Conservation (phyloP, 2,888 invertebrate species). For the Sceliomorpha sp. region DNA sequence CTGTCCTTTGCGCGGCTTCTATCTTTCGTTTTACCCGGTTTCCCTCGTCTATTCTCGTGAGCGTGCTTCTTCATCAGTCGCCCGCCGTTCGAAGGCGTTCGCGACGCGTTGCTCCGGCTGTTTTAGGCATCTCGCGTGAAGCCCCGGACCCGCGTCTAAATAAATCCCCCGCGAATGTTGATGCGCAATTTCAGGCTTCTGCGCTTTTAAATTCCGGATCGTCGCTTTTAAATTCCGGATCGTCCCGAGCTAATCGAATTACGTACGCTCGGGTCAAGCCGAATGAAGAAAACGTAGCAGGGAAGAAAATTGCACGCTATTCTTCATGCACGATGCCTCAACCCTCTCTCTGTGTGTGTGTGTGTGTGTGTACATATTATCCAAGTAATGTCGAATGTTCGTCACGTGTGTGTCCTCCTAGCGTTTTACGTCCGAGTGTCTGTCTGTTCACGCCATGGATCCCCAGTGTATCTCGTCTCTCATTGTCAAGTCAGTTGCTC, state of each 20-base stretch:
- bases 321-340: slow-evolving; percentile 26
- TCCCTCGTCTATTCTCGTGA: slow-evolving; percentile 23
- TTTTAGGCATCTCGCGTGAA: neutral
- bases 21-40: slow-evolving; percentile 23
- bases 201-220: too few species aligned
- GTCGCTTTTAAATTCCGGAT: too few species aligned
- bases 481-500: slow-evolving; percentile 54
- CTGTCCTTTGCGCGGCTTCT: too few species aligned
- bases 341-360: too few species aligned
- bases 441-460: slow-evolving; percentile 54
- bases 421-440: slow-evolving; percentile 55
- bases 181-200: too few species aligned
- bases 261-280: too few species aligned
- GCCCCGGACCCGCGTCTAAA: too few species aligned
- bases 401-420: slow-evolving; percentile 55
- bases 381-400: slow-evolving; percentile 62
- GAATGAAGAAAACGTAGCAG: slow-evolving; percentile 31
- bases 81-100: slow-evolving; percentile 13
- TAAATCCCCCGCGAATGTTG: too few species aligned
- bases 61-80: slow-evolving; percentile 33
- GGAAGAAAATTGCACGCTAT: neutral
- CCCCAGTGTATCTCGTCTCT: slow-evolving; percentile 56
- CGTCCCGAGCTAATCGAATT: too few species aligned
- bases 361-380: slow-evolving; percentile 62
- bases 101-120: slow-evolving; percentile 15